Evolutionary conservation across 2,113 vertebrate species (phyloP).

Genomic region (Aegithalos caudatus): DNA sequence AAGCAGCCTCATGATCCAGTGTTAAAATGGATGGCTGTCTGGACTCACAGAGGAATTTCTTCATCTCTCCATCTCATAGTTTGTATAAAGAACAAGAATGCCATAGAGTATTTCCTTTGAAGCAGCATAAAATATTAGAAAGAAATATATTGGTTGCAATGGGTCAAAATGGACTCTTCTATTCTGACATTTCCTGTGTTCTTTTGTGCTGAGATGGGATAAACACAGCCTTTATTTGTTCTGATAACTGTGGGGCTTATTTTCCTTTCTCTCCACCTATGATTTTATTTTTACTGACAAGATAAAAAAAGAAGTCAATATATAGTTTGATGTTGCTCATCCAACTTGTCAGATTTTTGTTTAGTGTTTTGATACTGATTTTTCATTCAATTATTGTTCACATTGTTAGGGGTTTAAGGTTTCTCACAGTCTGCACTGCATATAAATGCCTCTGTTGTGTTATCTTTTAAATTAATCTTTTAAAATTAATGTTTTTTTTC

Average conservation of each 20-base stretch:
- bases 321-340: background rate
- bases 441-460: background rate
- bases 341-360: background rate
- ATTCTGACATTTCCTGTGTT: background rate
- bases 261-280: background rate
- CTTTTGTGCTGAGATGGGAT: background rate
- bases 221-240: background rate
- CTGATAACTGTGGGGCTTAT: background rate
- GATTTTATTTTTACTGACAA: constrained; percentile 24
- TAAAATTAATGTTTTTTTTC: background rate
- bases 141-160: background rate
- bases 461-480: background rate
- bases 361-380: background rate
- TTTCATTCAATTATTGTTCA: background rate
- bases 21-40: background rate
- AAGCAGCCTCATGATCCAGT: background rate
- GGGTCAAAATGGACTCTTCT: background rate
- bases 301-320: constrained; percentile 2
- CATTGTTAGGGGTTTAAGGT: background rate
- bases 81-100: background rate
- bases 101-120: background rate
- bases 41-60: background rate
- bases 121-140: background rate
- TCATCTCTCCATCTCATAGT: background rate
- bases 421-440: background rate